Evolutionary conservation across 2,113 vertebrate genomes (phyloP).

Genomic region (Myotis yumanensis): DNA sequence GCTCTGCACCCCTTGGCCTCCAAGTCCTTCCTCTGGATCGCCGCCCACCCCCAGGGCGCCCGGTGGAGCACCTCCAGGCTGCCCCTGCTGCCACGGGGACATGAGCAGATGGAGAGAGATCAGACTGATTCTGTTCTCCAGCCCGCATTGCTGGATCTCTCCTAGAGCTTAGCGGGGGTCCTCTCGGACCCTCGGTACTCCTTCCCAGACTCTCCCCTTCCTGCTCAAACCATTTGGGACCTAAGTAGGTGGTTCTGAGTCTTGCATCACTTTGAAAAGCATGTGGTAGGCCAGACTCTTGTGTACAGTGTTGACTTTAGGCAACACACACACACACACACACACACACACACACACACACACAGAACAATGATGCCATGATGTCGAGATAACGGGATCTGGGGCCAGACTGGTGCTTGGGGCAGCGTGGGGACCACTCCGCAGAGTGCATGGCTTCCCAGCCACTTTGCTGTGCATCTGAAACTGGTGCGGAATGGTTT

Average conservation of each 20-base stretch:
- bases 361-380: not conserved
- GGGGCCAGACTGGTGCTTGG: not conserved
- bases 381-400: not conserved
- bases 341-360: not conserved
- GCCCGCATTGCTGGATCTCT: fast-evolving
- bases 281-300: not conserved
- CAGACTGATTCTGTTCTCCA: fast-evolving
- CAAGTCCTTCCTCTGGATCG: not conserved
- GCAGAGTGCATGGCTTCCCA: not conserved
- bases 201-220: slow-evolving; percentile 23
- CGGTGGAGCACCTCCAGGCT: not conserved
- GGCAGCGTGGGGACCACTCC: not conserved
- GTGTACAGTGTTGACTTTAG: not conserved
- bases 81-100: not conserved
- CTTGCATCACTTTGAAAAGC: slow-evolving; percentile 30
- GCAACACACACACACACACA: not conserved
- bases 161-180: too few relatives aligned
- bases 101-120: fast-evolving
- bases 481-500: not conserved
- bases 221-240: not conserved
- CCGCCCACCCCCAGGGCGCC: not conserved
- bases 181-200: not conserved
- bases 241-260: slow-evolving; percentile 14
- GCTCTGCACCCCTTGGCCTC: not conserved
- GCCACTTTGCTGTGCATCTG: not conserved